phyloP scores from a whole-genome alignment of 2,113 vertebrate genomes.

The Glaucomys volans region DNA sequence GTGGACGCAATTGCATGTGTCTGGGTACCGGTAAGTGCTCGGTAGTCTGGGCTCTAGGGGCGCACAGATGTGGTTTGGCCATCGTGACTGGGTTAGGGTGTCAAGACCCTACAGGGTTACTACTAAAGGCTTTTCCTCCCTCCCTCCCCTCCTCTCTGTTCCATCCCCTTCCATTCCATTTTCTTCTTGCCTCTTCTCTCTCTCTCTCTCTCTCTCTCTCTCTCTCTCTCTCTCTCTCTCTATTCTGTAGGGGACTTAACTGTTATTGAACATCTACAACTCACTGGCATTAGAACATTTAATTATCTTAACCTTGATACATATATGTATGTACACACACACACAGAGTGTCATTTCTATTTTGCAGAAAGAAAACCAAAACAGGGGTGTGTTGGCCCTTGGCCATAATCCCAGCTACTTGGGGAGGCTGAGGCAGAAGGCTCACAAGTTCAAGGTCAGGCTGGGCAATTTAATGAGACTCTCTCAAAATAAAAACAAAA shows the following conservation, averaged over 20 bases:
- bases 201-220: not conserved
- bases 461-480: no score
- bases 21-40: not conserved
- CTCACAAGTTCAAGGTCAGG: no score
- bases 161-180: not conserved
- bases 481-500: no score
- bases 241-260: not conserved
- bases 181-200: not conserved
- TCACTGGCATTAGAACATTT: not conserved
- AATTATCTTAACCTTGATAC: not conserved
- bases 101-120: not conserved
- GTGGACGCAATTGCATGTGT: not conserved
- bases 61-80: not conserved
- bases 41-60: not conserved
- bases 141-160: not conserved
- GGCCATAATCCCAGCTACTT: no score
- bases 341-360: not conserved
- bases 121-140: not conserved
- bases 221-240: not conserved
- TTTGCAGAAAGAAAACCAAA: constrained; percentile 43
- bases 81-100: not conserved
- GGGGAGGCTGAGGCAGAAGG: no score
- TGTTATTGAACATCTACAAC: not conserved
- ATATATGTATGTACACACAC: not conserved
- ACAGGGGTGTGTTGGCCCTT: not conserved